phyloP scores from a whole-genome alignment of 2,113 vertebrate species.

The Elgaria multicarinata region DNA sequence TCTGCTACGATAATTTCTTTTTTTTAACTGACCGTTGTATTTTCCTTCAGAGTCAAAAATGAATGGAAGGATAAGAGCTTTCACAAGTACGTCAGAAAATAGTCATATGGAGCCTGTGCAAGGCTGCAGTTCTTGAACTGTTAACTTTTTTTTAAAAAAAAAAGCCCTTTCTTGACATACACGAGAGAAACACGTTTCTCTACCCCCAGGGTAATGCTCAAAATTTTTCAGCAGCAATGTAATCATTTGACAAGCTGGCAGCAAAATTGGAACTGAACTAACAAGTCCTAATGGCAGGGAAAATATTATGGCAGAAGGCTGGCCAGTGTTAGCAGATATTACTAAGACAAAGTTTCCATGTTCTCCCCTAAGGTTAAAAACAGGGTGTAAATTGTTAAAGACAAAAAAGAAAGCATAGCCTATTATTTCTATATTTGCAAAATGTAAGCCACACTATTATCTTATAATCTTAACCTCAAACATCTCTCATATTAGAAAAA shows the following conservation, averaged over 20 bases:
- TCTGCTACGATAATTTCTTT: not conserved
- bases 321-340: constrained; percentile 56
- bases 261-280: constrained; percentile 57
- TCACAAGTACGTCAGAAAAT: not conserved
- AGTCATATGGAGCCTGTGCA: not conserved
- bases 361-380: constrained; percentile 56
- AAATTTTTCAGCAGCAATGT: constrained; percentile 53
- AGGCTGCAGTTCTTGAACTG: not conserved
- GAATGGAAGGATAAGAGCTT: not conserved
- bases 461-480: not conserved
- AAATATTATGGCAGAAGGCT: constrained; percentile 49
- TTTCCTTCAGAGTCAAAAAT: constrained; percentile 1
- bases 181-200: constrained; percentile 29
- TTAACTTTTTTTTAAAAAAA: constrained; percentile 18
- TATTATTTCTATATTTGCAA: constrained; percentile 16
- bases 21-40: not conserved
- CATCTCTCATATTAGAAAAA: constrained; percentile 6
- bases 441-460: constrained; percentile 14
- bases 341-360: constrained; percentile 32
- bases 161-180: constrained; percentile 27
- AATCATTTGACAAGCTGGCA: constrained; percentile 57
- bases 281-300: constrained; percentile 54
- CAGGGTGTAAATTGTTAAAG: not conserved
- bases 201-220: constrained; percentile 44
- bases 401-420: fast-evolving